Base-by-base conservation (phyloP, 2,113 vertebrate genomes). In the Accipiter cooperii region DNA sequence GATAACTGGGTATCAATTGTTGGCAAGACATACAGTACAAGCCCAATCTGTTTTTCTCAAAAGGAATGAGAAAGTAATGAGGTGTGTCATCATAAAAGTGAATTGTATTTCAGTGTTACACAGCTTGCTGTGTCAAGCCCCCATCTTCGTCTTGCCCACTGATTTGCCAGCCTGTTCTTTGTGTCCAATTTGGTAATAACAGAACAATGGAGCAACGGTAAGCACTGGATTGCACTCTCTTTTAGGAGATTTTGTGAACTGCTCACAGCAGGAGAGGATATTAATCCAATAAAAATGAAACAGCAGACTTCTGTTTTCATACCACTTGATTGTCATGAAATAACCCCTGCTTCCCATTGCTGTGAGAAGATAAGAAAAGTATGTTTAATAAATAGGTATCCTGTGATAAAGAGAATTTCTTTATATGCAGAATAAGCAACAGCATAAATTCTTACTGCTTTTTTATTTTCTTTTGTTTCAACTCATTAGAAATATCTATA, bases 21-120 rank as follows among this genome's bases (percentile, higher is more conserved):
- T 83, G 76, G 69, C 91, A 90, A 87, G 57, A 90, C 47, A 64
- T n/a, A 61, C 42, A 79, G 87, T 87, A 83, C 21, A 92, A 86
- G 2, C 17, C 68, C 44, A 54, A n/a, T 85, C 84, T 95, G 51
- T 44, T 96, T 96, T 96, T 95, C 90, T 97, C 64, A 65, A 88
- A 96, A 97, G 83, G 85, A 97, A 94, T 92, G 93, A 94, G 86
- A 87, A 96, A 94, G n/a, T 96, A 96, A 97, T 97, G 91, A 97
- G 75, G 63, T 95, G 33, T 91, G 69, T 57, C 94, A 92, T 82
- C 73, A 88, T 91, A 94, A 96, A 96, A 94, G 42, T 28, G 82
- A 97, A 90, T 73, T 89, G 70, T 83, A 46, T 94, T 93, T 89
- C 90, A 84, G 66, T 84, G 91, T 90, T 95, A 73, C 52, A 73